Conservation (phyloP, 2,113 vertebrate species). For the Xenopus tropicalis region UCB_Xtro_10.0 CM004444.2:39497501-39498000, state of each 20-base stretch:
- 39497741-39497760: conserved; percentile 51
- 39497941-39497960: conserved; percentile 13
- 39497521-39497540: not conserved
- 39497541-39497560: conserved; percentile 37
- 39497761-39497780: conserved; percentile 45
- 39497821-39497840: conserved; percentile 38
- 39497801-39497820: conserved; percentile 35
- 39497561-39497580: conserved; percentile 34
- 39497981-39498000: conserved; percentile 6
- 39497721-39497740: conserved; percentile 48
- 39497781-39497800: conserved; percentile 41
- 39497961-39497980: conserved; percentile 5
- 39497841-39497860: conserved; percentile 14
- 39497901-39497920: conserved; percentile 17
- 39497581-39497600: conserved; percentile 41
- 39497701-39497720: conserved; percentile 48
- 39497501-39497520: no score
- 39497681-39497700: conserved; percentile 50
- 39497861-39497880: conserved; percentile 37
- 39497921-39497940: conserved; percentile 15
- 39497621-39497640: conserved; percentile 50
- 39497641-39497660: conserved; percentile 52
- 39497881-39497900: not conserved
- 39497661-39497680: conserved; percentile 50
- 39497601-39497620: conserved; percentile 40